phyloP scores from a whole-genome alignment of 2,888 invertebrate genomes.

The Encarsia formosa region DNA sequence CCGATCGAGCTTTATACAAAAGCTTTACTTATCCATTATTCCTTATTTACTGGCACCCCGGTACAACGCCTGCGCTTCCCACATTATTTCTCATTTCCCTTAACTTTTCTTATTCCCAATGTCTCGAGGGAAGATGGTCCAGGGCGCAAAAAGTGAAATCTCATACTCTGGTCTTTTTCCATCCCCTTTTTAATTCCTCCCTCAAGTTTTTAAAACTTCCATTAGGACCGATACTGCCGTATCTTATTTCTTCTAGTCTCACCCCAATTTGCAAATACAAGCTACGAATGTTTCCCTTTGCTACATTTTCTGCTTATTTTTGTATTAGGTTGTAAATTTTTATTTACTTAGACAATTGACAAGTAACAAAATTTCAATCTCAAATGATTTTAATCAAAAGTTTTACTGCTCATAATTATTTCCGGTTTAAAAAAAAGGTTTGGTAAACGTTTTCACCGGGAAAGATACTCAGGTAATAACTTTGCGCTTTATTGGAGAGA shows the following conservation, averaged over 20 bases:
- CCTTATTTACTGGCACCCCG: constrained; percentile 20
- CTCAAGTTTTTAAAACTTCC: constrained; percentile 34
- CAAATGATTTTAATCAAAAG: too few relatives aligned
- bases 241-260: constrained; percentile 8
- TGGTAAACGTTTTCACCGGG: too few relatives aligned
- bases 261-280: constrained; percentile 8
- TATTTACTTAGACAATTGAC: too few relatives aligned
- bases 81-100: background rate
- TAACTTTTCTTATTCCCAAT: background rate
- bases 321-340: too few relatives aligned
- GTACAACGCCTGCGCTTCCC: background rate
- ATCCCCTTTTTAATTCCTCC: constrained; percentile 12
- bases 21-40: constrained; percentile 3
- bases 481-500: background rate
- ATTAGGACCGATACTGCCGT: constrained; percentile 33
- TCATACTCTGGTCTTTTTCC: constrained; percentile 25
- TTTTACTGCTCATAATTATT: too few relatives aligned
- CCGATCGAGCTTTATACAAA: constrained; percentile 8
- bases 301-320: too few relatives aligned
- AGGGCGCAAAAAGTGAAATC: constrained; percentile 31
- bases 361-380: too few relatives aligned
- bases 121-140: constrained; percentile 11
- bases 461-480: too few relatives aligned
- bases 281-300: too few relatives aligned
- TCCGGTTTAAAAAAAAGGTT: too few relatives aligned